phyloP scores from a whole-genome alignment of 2,888 invertebrate genomes.

The Morpho helenor region DNA sequence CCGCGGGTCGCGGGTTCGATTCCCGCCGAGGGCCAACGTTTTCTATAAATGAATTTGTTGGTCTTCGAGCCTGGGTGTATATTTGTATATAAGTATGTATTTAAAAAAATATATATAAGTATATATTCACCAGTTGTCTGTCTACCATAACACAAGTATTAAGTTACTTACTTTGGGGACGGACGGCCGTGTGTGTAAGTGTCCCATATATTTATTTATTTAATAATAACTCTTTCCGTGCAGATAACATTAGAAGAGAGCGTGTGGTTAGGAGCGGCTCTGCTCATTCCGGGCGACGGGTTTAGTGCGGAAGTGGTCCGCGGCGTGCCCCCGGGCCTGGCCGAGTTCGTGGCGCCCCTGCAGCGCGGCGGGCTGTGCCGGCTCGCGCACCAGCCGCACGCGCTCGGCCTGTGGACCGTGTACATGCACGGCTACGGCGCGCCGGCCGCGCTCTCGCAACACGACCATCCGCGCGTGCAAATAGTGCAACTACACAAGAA shows the following conservation, averaged over 20 bases:
- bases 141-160: too few species aligned
- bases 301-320: constrained; percentile 97
- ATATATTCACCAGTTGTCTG: too few species aligned
- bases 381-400: constrained; percentile 93
- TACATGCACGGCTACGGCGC: constrained; percentile 86
- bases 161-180: too few species aligned
- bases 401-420: constrained; percentile 96
- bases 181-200: too few species aligned
- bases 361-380: constrained; percentile 92
- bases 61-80: too few species aligned
- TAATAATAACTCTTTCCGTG: too few species aligned
- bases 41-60: too few species aligned
- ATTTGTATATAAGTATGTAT: too few species aligned
- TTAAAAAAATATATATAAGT: too few species aligned
- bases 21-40: too few species aligned
- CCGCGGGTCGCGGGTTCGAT: too few species aligned
- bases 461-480: constrained; percentile 84
- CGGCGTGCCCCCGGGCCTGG: constrained; percentile 95
- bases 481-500: constrained; percentile 95
- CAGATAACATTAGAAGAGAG: constrained; percentile 93
- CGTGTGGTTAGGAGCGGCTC: constrained; percentile 91
- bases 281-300: constrained; percentile 97
- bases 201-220: too few species aligned
- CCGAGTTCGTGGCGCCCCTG: constrained; percentile 90
- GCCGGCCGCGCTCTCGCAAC: constrained; percentile 82